These are phyloP conservation scores for Morpho helenor DNA, from an alignment of 2,888 invertebrate species.

Conservation along the genomic window DNA sequence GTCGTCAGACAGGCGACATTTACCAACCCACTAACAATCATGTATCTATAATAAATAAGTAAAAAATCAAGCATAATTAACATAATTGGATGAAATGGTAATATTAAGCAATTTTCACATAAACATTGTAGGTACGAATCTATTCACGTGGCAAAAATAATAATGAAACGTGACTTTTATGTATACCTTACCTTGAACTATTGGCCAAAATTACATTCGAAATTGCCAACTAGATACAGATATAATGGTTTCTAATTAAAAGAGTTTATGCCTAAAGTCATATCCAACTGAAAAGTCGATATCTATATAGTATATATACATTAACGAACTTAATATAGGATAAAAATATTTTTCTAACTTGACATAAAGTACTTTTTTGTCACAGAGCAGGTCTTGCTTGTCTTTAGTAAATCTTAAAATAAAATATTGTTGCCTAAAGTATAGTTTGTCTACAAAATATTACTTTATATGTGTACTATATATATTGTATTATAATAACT, in stretches of 20 bases:
- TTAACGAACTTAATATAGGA: too few species aligned
- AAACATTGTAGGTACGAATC: slow-evolving; percentile 6
- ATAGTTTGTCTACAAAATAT: too few species aligned
- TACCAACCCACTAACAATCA: slow-evolving; percentile 17
- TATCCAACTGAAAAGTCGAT: too few species aligned
- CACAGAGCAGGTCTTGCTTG: too few species aligned
- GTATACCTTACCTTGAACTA: slow-evolving; percentile 48
- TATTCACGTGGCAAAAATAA: slow-evolving; percentile 5
- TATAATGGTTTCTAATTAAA: not conserved
- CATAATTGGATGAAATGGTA: slow-evolving; percentile 25
- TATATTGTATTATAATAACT: too few species aligned
- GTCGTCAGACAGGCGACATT: slow-evolving; percentile 23
- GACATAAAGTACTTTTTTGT: too few species aligned
- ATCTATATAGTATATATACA: too few species aligned
- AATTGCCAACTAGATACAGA: not conserved
- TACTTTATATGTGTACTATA: too few species aligned
- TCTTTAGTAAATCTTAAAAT: too few species aligned
- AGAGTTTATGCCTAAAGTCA: too few species aligned
- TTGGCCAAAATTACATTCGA: slow-evolving; percentile 24
- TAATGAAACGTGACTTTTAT: slow-evolving; percentile 28
- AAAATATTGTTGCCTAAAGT: too few species aligned
- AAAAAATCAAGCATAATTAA: slow-evolving; percentile 23
- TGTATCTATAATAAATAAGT: slow-evolving; percentile 17
- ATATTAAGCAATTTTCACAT: slow-evolving; percentile 17
- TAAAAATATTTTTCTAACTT: too few species aligned